Base-by-base conservation (phyloP, 2,888 invertebrate species). In the Heliconius erato region DNA sequence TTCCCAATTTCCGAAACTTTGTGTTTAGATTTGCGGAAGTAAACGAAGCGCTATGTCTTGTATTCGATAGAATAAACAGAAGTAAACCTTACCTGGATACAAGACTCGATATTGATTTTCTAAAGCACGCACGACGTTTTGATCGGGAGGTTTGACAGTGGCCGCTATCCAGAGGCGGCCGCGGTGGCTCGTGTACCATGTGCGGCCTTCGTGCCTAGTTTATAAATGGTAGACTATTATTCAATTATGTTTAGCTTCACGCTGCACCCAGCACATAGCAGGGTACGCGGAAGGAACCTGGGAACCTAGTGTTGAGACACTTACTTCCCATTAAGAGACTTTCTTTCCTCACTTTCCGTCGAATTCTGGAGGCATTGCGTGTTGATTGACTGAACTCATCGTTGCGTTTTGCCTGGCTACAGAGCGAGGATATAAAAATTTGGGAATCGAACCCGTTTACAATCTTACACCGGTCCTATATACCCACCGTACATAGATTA, bases 161-260 rank as follows among this genome's bases (percentile, higher is more conserved):
- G 99, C 97, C 35, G 99, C 99, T 86, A 99, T 99, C 99, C 99
- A 99, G 74, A 99, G 94, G 69, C 98, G 97, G 0, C 99, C 99
- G 88, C 99, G 97, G 92, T 99, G 99, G 74, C 98, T 96, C 0
- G 98, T 97, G 90, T 99, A 99, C 99, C 99, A 99, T 3, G 97
- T 97, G 82, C 99, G 97, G 23, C 99, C 99, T 95, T 99, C 99
- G 92, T 99, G 98, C 71, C 98, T 98, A 88, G 1, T 40, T 28
- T 23, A 26, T n/a, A n/a, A 0, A 7, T 67, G 26, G 14, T 1
- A 0, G 16, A 67, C 1, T 16, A 16, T 16, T 6, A 16, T 28
- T 28, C 2, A 28, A 67, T 19, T 2, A 7, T 54, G 19, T 54
- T 54, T 19, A 26, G 14, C 3, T 26, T 26, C 12, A 14, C 26